Evolutionary conservation across 2,797 vertebrate species (phyloP).

Genomic region (Diplodus puntazzo): DNA sequence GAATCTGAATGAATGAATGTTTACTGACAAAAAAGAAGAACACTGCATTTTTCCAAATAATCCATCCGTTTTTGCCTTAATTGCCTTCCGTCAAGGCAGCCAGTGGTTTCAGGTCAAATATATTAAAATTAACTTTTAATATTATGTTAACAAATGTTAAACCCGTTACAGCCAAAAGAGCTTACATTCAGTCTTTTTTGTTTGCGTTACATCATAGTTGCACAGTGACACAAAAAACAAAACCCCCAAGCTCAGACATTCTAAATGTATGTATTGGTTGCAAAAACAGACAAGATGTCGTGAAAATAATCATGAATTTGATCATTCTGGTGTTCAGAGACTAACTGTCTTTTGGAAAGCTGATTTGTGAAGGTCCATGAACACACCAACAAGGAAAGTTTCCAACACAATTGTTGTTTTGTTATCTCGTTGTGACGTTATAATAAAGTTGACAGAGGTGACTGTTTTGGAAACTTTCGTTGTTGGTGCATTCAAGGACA

Average conservation of each 20-base stretch:
- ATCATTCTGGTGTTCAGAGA: too few species aligned
- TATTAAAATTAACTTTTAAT: background rate
- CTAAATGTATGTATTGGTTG: background rate
- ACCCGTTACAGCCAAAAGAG: background rate
- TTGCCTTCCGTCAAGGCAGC: too few species aligned
- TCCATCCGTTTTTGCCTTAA: background rate
- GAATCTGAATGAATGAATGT: too few species aligned
- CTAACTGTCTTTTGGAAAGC: too few species aligned
- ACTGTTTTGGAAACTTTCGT: background rate
- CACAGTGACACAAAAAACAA: too few species aligned
- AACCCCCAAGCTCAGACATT: background rate
- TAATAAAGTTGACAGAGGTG: background rate
- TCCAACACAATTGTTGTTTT: background rate
- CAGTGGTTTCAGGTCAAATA: background rate
- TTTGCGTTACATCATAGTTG: background rate
- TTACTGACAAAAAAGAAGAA: background rate
- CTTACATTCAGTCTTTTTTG: background rate
- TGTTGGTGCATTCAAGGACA: conserved; percentile 42
- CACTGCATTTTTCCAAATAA: background rate
- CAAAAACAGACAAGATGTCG: too few species aligned
- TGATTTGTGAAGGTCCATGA: conserved; percentile 11
- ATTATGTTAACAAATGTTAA: background rate
- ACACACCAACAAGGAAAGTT: background rate
- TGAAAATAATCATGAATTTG: too few species aligned
- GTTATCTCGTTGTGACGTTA: background rate